phyloP scores from a whole-genome alignment of 2,113 vertebrate genomes.

The Stegastes partitus region DNA sequence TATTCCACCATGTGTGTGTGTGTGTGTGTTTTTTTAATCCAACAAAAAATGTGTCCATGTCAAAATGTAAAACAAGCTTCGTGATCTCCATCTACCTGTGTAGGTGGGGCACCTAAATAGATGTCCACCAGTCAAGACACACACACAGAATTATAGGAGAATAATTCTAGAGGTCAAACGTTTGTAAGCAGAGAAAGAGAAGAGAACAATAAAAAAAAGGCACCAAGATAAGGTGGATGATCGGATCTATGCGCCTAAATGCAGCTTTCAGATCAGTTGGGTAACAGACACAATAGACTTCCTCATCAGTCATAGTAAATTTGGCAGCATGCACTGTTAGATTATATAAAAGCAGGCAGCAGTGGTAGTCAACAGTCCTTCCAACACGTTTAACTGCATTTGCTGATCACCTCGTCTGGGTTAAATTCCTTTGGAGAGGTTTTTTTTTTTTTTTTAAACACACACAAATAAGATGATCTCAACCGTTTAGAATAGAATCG shows the following conservation, averaged over 20 bases:
- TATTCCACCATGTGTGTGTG: neutral
- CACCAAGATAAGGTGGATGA: neutral
- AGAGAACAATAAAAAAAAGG: neutral
- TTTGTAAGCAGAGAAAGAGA: neutral
- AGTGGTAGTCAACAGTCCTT: neutral
- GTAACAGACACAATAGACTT: conserved; percentile 76
- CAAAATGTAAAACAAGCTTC: neutral
- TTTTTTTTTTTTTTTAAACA: too few relatives aligned
- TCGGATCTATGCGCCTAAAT: conserved; percentile 19
- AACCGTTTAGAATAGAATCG: neutral
- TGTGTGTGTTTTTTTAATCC: conserved; percentile 1
- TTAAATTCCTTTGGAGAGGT: conserved; percentile 61
- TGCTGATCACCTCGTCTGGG: neutral
- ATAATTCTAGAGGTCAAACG: conserved; percentile 2
- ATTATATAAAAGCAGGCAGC: conserved; percentile 22
- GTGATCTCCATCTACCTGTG: conserved; percentile 52
- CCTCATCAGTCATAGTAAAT: conserved; percentile 65
- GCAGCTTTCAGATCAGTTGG: conserved; percentile 42
- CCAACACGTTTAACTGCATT: neutral
- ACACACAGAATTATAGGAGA: neutral
- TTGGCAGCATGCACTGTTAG: conserved; percentile 24
- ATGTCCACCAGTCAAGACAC: conserved; percentile 26
- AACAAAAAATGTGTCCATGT: neutral
- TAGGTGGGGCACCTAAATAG: conserved; percentile 55
- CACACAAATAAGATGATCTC: neutral